Evolutionary conservation across 2,113 vertebrate species (phyloP), one percentile per base, ranked within the genome.

Genomic region (Leptodactylus fuscus): DNA sequence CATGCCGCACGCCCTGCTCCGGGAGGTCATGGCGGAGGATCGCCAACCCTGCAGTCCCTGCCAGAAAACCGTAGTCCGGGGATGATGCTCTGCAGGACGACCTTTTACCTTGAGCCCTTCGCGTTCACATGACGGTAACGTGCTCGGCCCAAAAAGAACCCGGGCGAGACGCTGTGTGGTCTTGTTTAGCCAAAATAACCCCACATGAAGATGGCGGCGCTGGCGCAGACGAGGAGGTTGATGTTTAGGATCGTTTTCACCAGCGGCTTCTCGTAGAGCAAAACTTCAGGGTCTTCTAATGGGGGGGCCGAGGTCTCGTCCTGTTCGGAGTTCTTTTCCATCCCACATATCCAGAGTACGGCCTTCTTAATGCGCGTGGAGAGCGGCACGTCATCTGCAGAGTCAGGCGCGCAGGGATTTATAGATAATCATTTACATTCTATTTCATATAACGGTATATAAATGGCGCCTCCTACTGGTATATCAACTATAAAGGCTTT

Each of bases 261-360:
- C 22, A 69, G 7, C 0, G 94, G 93, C 0, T 91, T 89, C 90
- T 99, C 98, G 20, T 96, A 90, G 82, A 95, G 82, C 20, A 93
- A 92, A 1, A 78, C 78, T 46, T 81, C 0, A 0, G 83, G 13
- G 0, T 34, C 75, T 11, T 93, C 92, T 0, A 44, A 34, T 3
- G 84, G 90, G 16, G 88, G 18, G 0, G 53, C 34, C 0, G 4
- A 2, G 10, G 32, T 0, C 0, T 0, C 2, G 7, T 76, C 34
- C 0, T 90, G 8, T 11, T 48, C 86, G 3, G 88, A 82, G 38
- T 75, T 73, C 44, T 83, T 88, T 51, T 96, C 94, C 96, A 99
- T 93, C 69, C 97, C 98, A 22, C 98, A 99, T 71, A 99, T 89
- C 97, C 98, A 99, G 89, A 96, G 91, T 24, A 97, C 1, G 49